Evolutionary conservation across 1,140 invertebrate genomes (phyloP).

Genomic region (Aphaenogaster floridana): DNA sequence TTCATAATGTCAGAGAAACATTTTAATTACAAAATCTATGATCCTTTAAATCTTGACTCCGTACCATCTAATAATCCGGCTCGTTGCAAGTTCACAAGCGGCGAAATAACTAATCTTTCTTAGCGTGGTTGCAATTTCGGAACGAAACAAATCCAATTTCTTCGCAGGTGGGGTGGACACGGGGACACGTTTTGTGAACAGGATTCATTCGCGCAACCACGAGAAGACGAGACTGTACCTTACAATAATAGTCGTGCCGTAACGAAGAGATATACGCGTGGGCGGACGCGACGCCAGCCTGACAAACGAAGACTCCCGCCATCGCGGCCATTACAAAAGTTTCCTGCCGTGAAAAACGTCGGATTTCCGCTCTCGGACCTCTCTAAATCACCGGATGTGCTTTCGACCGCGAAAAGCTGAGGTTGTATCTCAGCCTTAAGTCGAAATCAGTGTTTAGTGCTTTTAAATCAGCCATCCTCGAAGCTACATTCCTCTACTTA

Average conservation of each 20-base stretch:
- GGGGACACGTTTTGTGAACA: constrained; percentile 39
- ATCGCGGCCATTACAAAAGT: constrained; percentile 55
- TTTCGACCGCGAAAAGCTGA: constrained; percentile 55
- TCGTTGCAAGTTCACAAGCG: constrained; percentile 12
- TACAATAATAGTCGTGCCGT: constrained; percentile 56
- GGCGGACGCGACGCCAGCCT: constrained; percentile 10
- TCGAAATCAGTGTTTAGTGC: constrained; percentile 83
- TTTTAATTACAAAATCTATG: not conserved
- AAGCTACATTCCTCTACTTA: constrained; percentile 44
- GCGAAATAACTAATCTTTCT: constrained; percentile 56
- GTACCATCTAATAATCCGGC: not conserved
- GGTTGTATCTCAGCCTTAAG: constrained; percentile 82
- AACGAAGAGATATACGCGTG: constrained; percentile 68
- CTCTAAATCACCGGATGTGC: constrained; percentile 59
- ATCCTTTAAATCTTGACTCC: constrained; percentile 28
- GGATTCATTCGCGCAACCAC: constrained; percentile 53
- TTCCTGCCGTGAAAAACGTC: constrained; percentile 58
- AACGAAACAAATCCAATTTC: constrained; percentile 64
- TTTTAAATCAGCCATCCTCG: constrained; percentile 78
- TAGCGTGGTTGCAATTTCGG: constrained; percentile 10
- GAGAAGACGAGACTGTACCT: constrained; percentile 40
- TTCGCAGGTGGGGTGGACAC: constrained; percentile 11
- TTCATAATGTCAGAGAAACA: not conserved
- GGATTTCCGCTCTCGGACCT: constrained; percentile 57
- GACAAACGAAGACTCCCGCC: constrained; percentile 30